Base-by-base conservation (phyloP, 2,113 vertebrate genomes). In the human region DNA sequence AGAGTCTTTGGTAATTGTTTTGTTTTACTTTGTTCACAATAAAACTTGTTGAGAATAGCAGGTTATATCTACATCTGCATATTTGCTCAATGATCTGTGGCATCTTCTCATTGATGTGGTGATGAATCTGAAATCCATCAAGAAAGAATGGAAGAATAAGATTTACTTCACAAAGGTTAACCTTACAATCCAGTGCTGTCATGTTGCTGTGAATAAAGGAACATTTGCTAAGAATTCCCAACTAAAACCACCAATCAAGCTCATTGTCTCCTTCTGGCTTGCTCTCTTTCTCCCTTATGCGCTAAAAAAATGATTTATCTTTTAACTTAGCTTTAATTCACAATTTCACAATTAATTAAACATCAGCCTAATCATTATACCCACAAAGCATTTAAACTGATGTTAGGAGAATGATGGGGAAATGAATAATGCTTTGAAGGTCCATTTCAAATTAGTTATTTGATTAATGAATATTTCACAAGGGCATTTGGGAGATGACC, bases 291-390 rank as follows among this genome's bases (percentile, higher is more conserved):
- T 97, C 50, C 72, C 89, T 40, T 85, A 43, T 80, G 90, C 94
- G 94, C 96, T 70, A 70, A 97, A 94, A 97, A 97, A 98, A 98
- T 98, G 98, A 98, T 98, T 99, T 98, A 98, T 99, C 98, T 98
- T 98, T 96, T 98, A 98, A 98, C 98, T 98, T 98, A 98, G 96
- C 50, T 96, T 98, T 98, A 99, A 99, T 99, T 99, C 98, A 98
- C 96, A 98, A 98, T 99, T 98, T 99, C 98, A 98, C 99, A 99
- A 99, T 99, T 99, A 99, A 99, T 99, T 99, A 99, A 98, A 98
- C 98, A 99, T 99, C 98, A 98, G 93, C 97, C 98, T 98, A 98
- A 98, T 99, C 99, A 98, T 99, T 98, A 99, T 98, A 98, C 98
- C 97, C 98, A 98, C 98, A 98, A 98, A 98, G 97, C 98, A 98